These are phyloP conservation scores for Drosophila pseudoananassae DNA, from an alignment of 1,140 invertebrate species.

Conservation along the genomic window DNA sequence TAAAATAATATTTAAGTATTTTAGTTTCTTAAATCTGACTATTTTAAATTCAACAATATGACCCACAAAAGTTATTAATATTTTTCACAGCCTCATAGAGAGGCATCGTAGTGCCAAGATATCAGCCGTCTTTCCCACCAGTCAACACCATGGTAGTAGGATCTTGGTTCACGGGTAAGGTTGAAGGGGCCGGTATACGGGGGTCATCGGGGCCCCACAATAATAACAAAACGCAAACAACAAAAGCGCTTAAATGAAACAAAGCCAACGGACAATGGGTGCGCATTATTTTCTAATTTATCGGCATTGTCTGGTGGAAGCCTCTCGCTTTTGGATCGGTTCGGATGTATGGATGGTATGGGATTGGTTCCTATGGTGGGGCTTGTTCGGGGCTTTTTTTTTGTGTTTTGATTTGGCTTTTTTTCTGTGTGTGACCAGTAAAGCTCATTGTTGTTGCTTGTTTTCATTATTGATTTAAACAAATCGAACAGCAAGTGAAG, in stretches of 20 bases:
- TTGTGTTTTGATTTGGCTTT: constrained; percentile 45
- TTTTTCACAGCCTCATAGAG: background rate
- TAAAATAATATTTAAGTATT: no score
- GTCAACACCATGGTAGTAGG: constrained; percentile 23
- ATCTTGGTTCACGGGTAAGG: constrained; percentile 8
- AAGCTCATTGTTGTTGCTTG: constrained; percentile 63
- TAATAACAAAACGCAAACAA: constrained; percentile 64
- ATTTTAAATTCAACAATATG: background rate
- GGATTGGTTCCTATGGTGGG: constrained; percentile 45
- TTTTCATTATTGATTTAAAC: constrained; percentile 80
- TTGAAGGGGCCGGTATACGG: background rate
- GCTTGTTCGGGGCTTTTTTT: constrained; percentile 20
- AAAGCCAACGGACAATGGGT: constrained; percentile 76
- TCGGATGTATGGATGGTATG: constrained; percentile 4
- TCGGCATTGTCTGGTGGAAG: constrained; percentile 70
- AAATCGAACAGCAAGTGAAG: constrained; percentile 78
- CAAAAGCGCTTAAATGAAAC: constrained; percentile 83
- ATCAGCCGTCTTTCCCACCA: constrained; percentile 28
- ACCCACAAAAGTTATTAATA: background rate
- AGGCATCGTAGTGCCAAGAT: constrained; percentile 12
- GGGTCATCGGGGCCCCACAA: constrained; percentile 25
- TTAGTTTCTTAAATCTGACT: background rate
- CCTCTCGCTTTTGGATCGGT: constrained; percentile 40
- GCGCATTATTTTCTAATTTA: constrained; percentile 83
- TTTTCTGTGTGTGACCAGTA: constrained; percentile 35